phyloP scores from a whole-genome alignment of 2,113 vertebrate genomes.

The Recurvirostra avosetta region DNA sequence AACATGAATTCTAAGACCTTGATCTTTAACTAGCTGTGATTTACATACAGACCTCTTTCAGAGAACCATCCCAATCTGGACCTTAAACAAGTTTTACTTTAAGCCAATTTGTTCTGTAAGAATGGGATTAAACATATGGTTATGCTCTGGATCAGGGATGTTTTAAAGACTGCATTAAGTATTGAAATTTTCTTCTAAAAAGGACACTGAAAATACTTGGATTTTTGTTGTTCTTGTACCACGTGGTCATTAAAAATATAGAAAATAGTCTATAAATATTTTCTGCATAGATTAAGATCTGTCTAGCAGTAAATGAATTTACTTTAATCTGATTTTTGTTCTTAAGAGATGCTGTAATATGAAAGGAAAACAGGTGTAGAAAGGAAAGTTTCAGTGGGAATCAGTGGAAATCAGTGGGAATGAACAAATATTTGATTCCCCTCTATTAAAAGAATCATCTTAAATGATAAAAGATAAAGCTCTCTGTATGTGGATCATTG shows the following conservation, averaged over 20 bases:
- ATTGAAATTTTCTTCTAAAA: background rate
- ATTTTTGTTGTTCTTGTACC: background rate
- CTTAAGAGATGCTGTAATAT: background rate
- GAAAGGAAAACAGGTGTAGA: background rate
- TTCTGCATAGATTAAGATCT: background rate
- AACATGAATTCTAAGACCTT: background rate
- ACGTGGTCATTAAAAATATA: background rate
- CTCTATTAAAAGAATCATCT: background rate
- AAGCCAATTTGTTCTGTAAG: background rate
- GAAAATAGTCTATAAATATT: background rate
- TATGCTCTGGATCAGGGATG: background rate
- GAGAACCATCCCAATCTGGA: background rate
- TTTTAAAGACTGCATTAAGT: background rate
- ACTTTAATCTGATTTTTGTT: background rate
- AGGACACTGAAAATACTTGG: background rate
- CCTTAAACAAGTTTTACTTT: background rate
- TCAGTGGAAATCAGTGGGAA: background rate
- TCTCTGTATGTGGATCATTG: background rate
- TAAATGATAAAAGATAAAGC: background rate
- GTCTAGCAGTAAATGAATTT: background rate
- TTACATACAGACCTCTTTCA: background rate
- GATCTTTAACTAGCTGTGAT: background rate
- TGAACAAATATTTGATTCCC: background rate
- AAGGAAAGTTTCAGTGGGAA: background rate
- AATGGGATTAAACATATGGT: background rate